phyloP scores from a whole-genome alignment of 2,113 vertebrate species.

The Syrrhaptes paradoxus region DNA sequence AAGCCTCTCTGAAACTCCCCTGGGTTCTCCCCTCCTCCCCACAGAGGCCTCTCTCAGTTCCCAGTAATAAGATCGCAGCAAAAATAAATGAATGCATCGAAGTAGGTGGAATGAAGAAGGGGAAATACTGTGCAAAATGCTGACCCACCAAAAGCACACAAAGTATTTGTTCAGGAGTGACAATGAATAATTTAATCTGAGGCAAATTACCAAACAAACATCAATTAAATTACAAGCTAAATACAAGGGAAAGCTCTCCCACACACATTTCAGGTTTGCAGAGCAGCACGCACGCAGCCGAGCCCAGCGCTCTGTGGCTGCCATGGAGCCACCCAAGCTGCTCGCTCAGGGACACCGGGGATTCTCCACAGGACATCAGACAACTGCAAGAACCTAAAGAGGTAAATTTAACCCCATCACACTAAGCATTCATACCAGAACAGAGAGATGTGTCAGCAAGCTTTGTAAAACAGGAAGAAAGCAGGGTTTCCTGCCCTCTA shows the following conservation, averaged over 20 bases:
- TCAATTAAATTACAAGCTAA: slow-evolving; percentile 29
- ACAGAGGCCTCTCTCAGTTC: background rate
- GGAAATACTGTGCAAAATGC: slow-evolving; percentile 9
- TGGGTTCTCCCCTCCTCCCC: background rate
- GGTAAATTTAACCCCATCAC: background rate
- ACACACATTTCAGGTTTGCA: slow-evolving; percentile 3
- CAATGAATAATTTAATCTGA: slow-evolving; percentile 38
- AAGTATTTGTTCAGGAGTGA: slow-evolving; percentile 29
- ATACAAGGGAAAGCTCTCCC: slow-evolving; percentile 24
- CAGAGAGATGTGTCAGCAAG: rapidly evolving
- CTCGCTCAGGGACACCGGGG: background rate
- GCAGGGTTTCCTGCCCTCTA: background rate
- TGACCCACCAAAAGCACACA: slow-evolving; percentile 30
- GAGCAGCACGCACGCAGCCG: background rate
- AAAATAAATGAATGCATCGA: slow-evolving; percentile 21
- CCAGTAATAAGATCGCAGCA: background rate
- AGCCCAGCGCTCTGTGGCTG: rapidly evolving
- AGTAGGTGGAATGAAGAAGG: slow-evolving; percentile 56
- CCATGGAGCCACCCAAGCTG: rapidly evolving
- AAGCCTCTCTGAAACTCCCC: background rate
- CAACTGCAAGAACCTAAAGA: background rate
- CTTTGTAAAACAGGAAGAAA: background rate
- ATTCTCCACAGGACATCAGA: background rate
- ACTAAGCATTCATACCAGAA: background rate
- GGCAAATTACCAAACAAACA: slow-evolving; percentile 42